Percentiles rank a stretch among this genome's conserved stretches.
Conservation (phyloP, 2,888 invertebrate genomes). For the Drosophila pegasa region DNA sequence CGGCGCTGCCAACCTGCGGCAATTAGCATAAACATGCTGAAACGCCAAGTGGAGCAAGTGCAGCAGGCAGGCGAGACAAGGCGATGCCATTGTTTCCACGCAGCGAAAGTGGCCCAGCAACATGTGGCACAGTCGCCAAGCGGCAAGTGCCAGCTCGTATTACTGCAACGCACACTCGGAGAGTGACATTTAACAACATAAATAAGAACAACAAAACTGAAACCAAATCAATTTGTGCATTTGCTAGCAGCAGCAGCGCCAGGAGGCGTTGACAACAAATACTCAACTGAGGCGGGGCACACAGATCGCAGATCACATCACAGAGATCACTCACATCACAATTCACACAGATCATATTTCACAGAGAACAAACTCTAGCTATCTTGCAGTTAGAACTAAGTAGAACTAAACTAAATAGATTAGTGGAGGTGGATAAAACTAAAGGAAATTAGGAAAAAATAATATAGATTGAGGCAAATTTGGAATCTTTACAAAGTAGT, state of each 20-base stretch:
- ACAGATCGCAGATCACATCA: constrained; percentile 18
- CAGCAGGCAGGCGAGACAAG: constrained; percentile 51
- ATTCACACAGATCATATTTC: constrained; percentile 52
- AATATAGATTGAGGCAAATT: no score
- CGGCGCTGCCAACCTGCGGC: constrained; percentile 75
- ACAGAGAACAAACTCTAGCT: no score
- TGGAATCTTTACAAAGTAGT: no score
- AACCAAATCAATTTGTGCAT: constrained; percentile 45
- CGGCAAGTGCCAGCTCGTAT: constrained; percentile 43
- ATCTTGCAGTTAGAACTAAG: background rate
- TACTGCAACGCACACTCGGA: constrained; percentile 22
- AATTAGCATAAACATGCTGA: constrained; percentile 76
- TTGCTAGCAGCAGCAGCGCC: constrained; percentile 45
- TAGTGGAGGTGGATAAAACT: background rate
- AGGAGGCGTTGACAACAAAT: constrained; percentile 63
- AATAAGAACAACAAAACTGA: constrained; percentile 52
- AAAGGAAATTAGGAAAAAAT: no score
- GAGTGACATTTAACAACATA: constrained; percentile 70
- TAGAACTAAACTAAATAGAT: background rate
- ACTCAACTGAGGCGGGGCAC: background rate
- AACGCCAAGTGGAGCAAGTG: constrained; percentile 74
- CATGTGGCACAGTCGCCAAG: constrained; percentile 47
- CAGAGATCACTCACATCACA: background rate
- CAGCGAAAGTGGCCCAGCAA: constrained; percentile 67
- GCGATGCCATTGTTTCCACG: constrained; percentile 54